Evolutionary conservation across 2,888 invertebrate species (phyloP).

Genomic region (Phlogophora meticulosa): DNA sequence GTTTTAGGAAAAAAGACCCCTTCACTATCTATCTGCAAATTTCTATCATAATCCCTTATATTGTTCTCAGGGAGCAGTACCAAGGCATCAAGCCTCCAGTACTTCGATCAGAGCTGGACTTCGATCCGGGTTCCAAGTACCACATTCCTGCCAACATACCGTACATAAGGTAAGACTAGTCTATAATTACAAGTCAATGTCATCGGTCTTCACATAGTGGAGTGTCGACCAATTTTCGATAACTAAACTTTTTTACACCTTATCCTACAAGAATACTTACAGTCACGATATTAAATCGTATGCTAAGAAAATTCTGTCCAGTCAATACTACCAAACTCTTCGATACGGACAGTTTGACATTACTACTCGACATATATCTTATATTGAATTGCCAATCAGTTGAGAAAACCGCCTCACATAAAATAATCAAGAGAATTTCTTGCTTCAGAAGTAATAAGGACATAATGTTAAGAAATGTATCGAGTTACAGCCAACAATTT

Average conservation of each 20-base stretch:
- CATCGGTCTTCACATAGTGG: neutral
- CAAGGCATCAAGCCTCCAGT: constrained; percentile 97
- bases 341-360: neutral
- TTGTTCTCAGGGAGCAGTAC: constrained; percentile 93
- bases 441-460: constrained; percentile 23
- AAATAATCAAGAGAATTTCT: constrained; percentile 10
- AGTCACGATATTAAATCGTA: too few relatives aligned
- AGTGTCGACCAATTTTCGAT: neutral
- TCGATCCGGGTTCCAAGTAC: constrained; percentile 98
- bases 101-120: constrained; percentile 96
- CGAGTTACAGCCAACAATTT: constrained; percentile 29
- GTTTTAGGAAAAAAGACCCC: too few relatives aligned
- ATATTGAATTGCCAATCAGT: constrained; percentile 14
- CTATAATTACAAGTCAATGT: neutral
- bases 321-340: neutral
- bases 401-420: constrained; percentile 9
- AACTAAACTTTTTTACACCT: neutral
- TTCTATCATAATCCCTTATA: constrained; percentile 7
- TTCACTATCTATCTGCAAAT: neutral
- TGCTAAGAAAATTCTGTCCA: neutral
- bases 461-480: constrained; percentile 38
- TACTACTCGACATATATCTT: neutral
- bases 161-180: constrained; percentile 95
- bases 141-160: constrained; percentile 98
- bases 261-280: neutral